Base-by-base conservation (phyloP, 30 jellyfish, hydroid and myxozoan genomes). In the Phacellophora camtschatica region DNA sequence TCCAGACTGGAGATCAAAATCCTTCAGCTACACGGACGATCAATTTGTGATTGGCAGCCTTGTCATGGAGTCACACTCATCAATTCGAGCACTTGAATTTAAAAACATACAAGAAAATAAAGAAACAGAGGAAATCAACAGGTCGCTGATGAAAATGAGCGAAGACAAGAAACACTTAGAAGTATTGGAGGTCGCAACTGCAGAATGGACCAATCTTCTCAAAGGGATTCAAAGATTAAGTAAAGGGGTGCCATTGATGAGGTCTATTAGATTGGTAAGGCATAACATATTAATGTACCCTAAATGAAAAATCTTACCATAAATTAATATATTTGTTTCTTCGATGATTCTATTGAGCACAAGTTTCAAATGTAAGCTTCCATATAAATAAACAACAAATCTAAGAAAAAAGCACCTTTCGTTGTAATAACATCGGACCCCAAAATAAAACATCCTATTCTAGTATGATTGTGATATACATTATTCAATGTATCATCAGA, bases 221-320 rank as follows among this genome's bases (percentile, higher is more conserved):
- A 65, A 36, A 16, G 73, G 43, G 22, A 80, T 80, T 0, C 91
- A 80, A 28, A 54, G 91, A 28, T 56, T 80, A 59, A 80, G 91
- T 48, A 80, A 80, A 24, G 91, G 91, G 5, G 91, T 80, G 54
- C 91, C 91, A 0, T 34, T 80, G 56, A 66, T 80, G 77, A 31
- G 91, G 30, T 80, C 91, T 5, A 66, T 80, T 12, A 65, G 83
- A 50, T 29, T 45, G 91, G 91, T 80, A 39, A 20, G 77, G 16
- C 15, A 25, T 39, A 2, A 22, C 30, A 41, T 31, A 19, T 15
- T 7, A 54, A 10, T 25, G 20, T 8, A 10, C 11, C 11, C 10
- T 6, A 12, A 12, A 7, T 12, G 11, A 20, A 12, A 10, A 15
- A 22, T 8, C 28, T 8, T 7, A 25, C 68, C 20, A 54, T 41